Evolutionary conservation across 1,140 invertebrate genomes (phyloP).

Genomic region (Heliconius nattereri): DNA sequence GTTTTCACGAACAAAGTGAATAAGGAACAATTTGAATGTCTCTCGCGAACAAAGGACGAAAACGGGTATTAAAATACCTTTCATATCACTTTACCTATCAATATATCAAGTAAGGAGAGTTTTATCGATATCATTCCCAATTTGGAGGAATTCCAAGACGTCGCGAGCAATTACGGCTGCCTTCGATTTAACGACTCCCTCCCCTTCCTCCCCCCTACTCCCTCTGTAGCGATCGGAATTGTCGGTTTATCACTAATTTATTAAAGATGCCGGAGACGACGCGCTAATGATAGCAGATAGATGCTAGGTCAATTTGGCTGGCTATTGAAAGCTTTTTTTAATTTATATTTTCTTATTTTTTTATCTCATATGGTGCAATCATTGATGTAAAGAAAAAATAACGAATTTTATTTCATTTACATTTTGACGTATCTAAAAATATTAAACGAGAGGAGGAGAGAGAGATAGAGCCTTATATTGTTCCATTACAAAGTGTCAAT

Average conservation of each 20-base stretch:
- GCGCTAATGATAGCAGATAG: conserved; percentile 55
- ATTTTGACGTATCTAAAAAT: too few species aligned
- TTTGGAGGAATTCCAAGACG: conserved; percentile 68
- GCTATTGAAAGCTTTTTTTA: neutral
- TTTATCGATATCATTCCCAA: conserved; percentile 56
- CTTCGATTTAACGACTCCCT: conserved; percentile 44
- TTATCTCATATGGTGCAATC: too few species aligned
- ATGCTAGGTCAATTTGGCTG: conserved; percentile 18
- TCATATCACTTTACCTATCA: conserved; percentile 40
- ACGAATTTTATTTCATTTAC: too few species aligned
- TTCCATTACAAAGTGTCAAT: too few species aligned
- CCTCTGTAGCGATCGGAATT: conserved; percentile 27
- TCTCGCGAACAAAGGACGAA: conserved; percentile 9
- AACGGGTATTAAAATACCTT: conserved; percentile 37
- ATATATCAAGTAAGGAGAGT: conserved; percentile 44
- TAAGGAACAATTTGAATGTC: conserved; percentile 12
- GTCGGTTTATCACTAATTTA: conserved; percentile 51
- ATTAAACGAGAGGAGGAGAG: too few species aligned
- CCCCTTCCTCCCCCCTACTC: neutral
- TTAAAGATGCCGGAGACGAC: conserved; percentile 52
- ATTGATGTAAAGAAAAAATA: too few species aligned
- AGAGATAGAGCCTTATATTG: too few species aligned
- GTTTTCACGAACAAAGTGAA: conserved; percentile 5
- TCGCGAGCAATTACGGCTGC: conserved; percentile 58
- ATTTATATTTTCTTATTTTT: too few species aligned